These are phyloP conservation scores for Phaenicophaeus curvirostris DNA, from an alignment of 2,797 vertebrate genomes.

Conservation along the genomic window DNA sequence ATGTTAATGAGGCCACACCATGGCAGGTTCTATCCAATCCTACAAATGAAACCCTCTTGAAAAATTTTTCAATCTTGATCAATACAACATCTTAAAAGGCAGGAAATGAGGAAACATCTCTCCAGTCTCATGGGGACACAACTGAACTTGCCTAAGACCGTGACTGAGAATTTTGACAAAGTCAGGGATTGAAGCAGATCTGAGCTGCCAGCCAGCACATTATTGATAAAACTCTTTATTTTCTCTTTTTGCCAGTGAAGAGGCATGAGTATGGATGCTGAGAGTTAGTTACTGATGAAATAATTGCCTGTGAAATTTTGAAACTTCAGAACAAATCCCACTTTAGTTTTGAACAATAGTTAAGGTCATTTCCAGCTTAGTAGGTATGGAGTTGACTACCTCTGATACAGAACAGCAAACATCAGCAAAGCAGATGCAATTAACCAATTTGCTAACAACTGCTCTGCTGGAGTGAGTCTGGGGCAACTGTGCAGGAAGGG, in stretches of 20 bases:
- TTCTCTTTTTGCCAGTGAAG: background rate
- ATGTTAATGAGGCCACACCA: background rate
- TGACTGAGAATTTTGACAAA: background rate
- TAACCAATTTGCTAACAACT: conserved; percentile 39
- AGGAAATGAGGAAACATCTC: background rate
- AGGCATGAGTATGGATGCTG: background rate
- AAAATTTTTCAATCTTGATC: background rate
- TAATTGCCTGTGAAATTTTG: background rate
- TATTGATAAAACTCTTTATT: background rate
- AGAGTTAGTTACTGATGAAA: background rate
- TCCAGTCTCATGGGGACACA: background rate
- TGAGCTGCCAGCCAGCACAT: background rate
- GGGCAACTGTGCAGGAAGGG: background rate
- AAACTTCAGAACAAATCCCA: background rate
- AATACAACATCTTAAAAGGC: background rate
- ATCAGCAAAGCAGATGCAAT: conserved; percentile 47
- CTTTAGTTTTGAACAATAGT: background rate
- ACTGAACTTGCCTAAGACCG: background rate
- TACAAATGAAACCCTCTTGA: background rate
- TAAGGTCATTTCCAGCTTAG: background rate
- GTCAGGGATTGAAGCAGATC: background rate
- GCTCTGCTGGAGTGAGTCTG: conserved; percentile 36
- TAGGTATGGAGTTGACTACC: background rate
- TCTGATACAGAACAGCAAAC: conserved; percentile 20
- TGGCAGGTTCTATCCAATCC: background rate